Evolutionary conservation across 2,113 vertebrate genomes (phyloP).

Genomic region (Mohoua ochrocephala): DNA sequence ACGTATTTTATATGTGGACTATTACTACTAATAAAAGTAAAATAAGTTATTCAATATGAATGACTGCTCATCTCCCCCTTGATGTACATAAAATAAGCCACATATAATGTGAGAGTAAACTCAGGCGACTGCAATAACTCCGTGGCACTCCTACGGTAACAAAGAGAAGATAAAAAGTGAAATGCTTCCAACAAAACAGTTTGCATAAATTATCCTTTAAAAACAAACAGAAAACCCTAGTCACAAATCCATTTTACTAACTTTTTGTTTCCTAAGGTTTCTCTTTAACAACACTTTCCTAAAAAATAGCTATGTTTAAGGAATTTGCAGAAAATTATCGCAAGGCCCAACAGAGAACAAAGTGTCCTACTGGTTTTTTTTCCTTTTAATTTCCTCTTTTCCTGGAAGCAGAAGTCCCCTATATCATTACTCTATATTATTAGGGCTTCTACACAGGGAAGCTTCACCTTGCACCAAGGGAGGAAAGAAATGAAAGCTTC

Average conservation of each 20-base stretch:
- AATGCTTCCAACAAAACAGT: not conserved
- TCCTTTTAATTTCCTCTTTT: not conserved
- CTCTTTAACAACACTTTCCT: not conserved
- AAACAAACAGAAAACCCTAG: not conserved
- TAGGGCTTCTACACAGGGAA: not conserved
- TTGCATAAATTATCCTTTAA: not conserved
- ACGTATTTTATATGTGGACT: not conserved
- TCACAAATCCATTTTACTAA: not conserved
- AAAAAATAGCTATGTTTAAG: not conserved
- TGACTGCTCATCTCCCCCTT: constrained; percentile 24
- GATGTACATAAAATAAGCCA: constrained; percentile 2
- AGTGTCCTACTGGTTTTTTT: not conserved
- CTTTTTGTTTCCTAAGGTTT: not conserved
- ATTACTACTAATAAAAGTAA: constrained; percentile 26
- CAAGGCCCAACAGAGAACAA: not conserved
- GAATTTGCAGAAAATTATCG: not conserved
- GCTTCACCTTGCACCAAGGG: not conserved
- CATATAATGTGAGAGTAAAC: not conserved
- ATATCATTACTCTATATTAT: not conserved
- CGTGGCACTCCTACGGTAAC: not conserved
- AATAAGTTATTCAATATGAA: constrained; percentile 51
- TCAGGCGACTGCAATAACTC: not conserved
- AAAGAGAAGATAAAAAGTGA: not conserved
- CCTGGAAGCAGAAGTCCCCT: not conserved
- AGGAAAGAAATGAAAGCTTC: not conserved